Conservation (phyloP, 2,113 vertebrate species). For the Lontra canadensis region DNA sequence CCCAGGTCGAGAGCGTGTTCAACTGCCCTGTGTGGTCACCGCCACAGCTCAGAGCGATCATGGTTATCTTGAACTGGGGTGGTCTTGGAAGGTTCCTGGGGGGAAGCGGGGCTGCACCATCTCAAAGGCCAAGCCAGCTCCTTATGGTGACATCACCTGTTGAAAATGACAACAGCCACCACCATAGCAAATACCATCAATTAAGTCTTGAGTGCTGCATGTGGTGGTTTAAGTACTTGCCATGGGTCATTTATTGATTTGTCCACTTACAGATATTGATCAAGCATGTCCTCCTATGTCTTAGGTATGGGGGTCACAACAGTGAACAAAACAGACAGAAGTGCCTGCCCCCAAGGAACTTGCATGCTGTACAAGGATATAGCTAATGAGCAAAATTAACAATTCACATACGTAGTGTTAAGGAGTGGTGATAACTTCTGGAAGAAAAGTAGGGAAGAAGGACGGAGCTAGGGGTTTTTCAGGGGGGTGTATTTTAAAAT, state of each 20-base stretch:
- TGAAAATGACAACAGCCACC: not conserved
- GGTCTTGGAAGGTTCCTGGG: not conserved
- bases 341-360: not conserved
- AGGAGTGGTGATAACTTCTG: not conserved
- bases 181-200: not conserved
- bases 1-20: not conserved
- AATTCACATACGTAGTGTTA: not conserved
- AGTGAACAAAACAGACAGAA: not conserved
- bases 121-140: not conserved
- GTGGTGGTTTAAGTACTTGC: not conserved
- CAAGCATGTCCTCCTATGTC: not conserved
- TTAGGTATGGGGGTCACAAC: not conserved
- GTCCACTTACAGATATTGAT: not conserved
- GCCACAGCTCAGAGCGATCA: not conserved
- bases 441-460: not conserved
- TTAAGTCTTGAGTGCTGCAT: not conserved
- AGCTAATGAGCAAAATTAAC: not conserved
- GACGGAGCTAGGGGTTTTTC: not conserved
- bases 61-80: not conserved
- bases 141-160: not conserved
- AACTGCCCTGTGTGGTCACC: rapidly evolving
- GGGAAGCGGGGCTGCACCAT: not conserved
- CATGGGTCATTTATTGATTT: not conserved
- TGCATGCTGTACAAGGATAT: not conserved
- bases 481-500: not conserved